A percentile compares a stretch with the other conserved stretches of the same genome.
These are phyloP conservation scores for Lacanobia wlatinum DNA, from an alignment of 2,888 invertebrate species.

Conservation along the genomic window DNA sequence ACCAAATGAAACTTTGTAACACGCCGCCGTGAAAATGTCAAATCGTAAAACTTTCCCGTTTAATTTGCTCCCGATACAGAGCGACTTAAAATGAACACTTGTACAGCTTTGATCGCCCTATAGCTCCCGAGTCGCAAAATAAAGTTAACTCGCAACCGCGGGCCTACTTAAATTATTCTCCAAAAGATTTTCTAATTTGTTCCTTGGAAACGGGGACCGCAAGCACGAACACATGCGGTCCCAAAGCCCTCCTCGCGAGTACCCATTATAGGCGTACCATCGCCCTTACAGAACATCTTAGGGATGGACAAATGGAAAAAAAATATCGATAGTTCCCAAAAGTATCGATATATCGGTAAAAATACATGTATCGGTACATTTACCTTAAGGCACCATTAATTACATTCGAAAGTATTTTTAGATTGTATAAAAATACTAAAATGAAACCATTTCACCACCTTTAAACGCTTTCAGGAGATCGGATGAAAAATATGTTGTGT, in stretches of 20 bases:
- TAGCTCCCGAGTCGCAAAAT: constrained; percentile 72
- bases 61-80: constrained; percentile 67
- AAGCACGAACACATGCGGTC: constrained; percentile 79
- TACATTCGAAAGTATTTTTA: too few relatives aligned
- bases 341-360: not conserved
- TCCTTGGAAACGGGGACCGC: constrained; percentile 78
- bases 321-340: too few relatives aligned
- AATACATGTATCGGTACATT: too few relatives aligned
- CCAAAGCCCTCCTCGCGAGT: constrained; percentile 66
- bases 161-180: constrained; percentile 89
- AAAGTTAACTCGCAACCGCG: constrained; percentile 81
- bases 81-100: constrained; percentile 76
- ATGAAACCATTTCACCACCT: too few relatives aligned
- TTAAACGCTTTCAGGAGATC: not conserved
- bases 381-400: too few relatives aligned
- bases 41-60: constrained; percentile 28
- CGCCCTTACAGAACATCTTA: constrained; percentile 80
- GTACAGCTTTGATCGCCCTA: constrained; percentile 67
- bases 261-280: constrained; percentile 82
- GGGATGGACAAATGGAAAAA: not conserved
- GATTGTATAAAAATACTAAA: too few relatives aligned
- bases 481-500: too few relatives aligned
- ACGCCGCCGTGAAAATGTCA: constrained; percentile 19
- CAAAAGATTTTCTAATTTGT: constrained; percentile 90
- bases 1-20: not conserved